Conservation (phyloP, 2,797 vertebrate genomes). For the Myotis myotis region DNA sequence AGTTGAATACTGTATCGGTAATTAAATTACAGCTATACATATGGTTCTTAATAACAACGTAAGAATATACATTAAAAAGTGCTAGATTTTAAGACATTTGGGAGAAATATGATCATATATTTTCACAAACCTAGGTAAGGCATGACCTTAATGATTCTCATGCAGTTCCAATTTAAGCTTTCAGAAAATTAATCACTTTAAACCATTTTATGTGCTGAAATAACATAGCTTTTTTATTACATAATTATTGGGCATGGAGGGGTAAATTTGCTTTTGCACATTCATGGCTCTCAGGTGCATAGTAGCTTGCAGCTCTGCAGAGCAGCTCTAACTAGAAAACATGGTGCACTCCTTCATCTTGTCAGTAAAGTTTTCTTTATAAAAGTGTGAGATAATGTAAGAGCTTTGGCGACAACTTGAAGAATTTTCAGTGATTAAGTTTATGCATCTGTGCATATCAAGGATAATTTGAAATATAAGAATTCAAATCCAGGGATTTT, state of each 20-base stretch:
- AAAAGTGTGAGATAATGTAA: constrained; percentile 21
- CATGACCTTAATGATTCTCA: background rate
- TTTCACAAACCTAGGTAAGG: background rate
- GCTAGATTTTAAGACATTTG: background rate
- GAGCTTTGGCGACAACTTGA: constrained; percentile 32
- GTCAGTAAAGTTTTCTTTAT: constrained; percentile 59
- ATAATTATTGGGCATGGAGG: background rate
- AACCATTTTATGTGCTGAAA: constrained; percentile 55
- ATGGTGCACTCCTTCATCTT: constrained; percentile 39
- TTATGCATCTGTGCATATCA: constrained; percentile 24
- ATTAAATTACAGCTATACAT: background rate
- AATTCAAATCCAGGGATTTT: background rate
- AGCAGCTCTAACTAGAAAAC: constrained; percentile 44
- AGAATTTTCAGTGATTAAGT: constrained; percentile 8
- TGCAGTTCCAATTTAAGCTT: constrained; percentile 35
- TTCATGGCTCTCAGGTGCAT: constrained; percentile 40
- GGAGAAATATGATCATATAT: background rate
- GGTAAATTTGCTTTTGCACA: constrained; percentile 17
- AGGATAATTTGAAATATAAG: constrained; percentile 33
- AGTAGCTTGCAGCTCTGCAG: constrained; percentile 8
- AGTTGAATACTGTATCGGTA: background rate
- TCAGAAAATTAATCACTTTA: constrained; percentile 45
- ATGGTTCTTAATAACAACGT: background rate
- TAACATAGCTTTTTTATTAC: constrained; percentile 12
- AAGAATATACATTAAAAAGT: background rate